A percentile compares a stretch with the other conserved stretches of the same genome.
Evolutionary conservation across 2,888 invertebrate species (phyloP).

Genomic region (Poecilus cupreus): DNA sequence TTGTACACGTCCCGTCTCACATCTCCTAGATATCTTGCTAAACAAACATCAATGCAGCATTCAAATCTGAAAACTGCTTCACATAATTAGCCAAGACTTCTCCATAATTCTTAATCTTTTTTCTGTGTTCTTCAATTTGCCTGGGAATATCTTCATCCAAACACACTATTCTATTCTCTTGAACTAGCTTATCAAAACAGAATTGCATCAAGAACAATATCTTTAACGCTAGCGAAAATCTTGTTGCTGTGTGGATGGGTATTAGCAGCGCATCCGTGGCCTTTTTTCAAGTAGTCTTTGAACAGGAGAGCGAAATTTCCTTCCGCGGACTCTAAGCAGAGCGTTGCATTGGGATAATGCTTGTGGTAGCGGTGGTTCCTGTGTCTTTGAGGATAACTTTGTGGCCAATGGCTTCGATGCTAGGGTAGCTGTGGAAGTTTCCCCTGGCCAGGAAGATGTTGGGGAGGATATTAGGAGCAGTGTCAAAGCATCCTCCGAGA

Average conservation of each 20-base stretch:
- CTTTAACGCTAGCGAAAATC: not conserved
- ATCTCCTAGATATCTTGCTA: not conserved
- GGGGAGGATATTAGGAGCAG: not conserved
- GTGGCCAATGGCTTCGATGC: not conserved
- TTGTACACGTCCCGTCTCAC: not conserved
- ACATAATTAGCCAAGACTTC: not conserved
- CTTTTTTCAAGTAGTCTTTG: not conserved
- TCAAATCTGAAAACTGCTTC: not conserved
- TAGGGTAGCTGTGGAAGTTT: not conserved
- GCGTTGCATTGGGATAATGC: not conserved
- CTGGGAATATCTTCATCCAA: not conserved
- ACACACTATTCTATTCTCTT: not conserved
- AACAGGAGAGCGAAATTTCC: not conserved
- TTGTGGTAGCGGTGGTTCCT: not conserved
- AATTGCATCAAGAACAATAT: not conserved
- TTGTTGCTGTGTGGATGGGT: not conserved
- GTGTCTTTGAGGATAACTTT: not conserved
- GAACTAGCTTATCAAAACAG: not conserved
- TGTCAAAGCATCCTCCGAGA: not conserved
- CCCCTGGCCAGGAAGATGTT: conserved; percentile 4
- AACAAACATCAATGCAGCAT: conserved; percentile 1
- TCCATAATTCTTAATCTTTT: not conserved
- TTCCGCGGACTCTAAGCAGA: not conserved
- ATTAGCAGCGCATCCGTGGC: not conserved
- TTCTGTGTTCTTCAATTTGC: not conserved